phyloP scores from a whole-genome alignment of 2,888 invertebrate species.

The Lepetodrilus schrolli region DNA sequence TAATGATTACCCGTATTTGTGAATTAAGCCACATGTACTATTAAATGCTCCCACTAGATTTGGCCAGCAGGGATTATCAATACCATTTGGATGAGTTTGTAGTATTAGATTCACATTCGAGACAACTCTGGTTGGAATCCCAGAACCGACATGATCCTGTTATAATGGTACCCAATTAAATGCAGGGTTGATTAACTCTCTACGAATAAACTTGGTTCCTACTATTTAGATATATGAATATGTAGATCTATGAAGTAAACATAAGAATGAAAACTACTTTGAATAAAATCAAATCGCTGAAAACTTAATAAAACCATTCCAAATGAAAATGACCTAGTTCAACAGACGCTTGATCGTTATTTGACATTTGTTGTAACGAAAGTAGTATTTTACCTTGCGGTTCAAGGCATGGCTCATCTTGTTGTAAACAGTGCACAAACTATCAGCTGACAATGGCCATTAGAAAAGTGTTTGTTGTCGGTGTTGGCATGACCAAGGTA shows the following conservation, averaged over 20 bases:
- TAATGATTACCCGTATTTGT: too few species aligned
- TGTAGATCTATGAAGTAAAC: background rate
- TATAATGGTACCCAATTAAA: too few species aligned
- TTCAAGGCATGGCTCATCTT: conserved; percentile 20
- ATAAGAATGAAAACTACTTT: background rate
- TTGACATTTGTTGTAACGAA: background rate
- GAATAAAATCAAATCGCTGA: background rate
- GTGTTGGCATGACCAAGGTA: conserved; percentile 97
- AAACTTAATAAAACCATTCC: background rate
- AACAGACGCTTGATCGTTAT: background rate
- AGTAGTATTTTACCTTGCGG: background rate
- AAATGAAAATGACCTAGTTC: background rate
- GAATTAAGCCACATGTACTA: too few species aligned
- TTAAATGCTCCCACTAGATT: too few species aligned
- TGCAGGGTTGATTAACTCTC: too few species aligned
- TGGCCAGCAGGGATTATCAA: too few species aligned
- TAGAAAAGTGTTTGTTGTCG: conserved; percentile 86
- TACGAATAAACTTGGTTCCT: too few species aligned
- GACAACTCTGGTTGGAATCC: too few species aligned
- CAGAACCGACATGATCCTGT: too few species aligned
- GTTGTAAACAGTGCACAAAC: conserved; percentile 16
- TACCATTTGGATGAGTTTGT: too few species aligned
- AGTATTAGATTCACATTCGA: too few species aligned
- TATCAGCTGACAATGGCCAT: conserved; percentile 36
- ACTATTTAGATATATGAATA: background rate